Percentiles rank a stretch among this genome's conserved stretches.
phyloP scores from a whole-genome alignment of 1,140 invertebrate species.

The Pseudomyrmex dendroicus region DNA sequence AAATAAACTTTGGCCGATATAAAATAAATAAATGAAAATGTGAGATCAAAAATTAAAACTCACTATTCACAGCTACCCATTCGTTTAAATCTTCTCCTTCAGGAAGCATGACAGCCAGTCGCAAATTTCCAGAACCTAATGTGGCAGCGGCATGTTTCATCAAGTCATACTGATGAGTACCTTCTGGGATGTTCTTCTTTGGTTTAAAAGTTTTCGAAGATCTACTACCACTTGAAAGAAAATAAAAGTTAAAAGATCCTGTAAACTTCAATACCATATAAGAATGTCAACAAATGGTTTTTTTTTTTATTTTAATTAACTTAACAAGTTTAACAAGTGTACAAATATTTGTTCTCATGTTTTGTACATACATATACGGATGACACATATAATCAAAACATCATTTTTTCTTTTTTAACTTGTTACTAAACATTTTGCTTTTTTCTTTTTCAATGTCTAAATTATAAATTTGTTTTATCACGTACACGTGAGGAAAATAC shows the following conservation, averaged over 20 bases:
- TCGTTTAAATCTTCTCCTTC: constrained; percentile 99
- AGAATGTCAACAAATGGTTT: too few species aligned
- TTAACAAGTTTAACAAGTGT: too few species aligned
- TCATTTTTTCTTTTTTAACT: too few species aligned
- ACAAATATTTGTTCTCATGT: too few species aligned
- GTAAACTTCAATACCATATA: too few species aligned
- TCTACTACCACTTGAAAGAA: constrained; percentile 89
- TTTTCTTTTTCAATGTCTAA: too few species aligned
- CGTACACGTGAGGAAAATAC: too few species aligned
- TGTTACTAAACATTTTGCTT: too few species aligned
- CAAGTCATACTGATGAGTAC: constrained; percentile 99
- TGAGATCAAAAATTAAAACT: constrained; percentile 81
- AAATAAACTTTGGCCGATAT: background rate
- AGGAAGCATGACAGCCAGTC: constrained; percentile 97
- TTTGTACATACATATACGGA: too few species aligned
- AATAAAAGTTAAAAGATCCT: constrained; percentile 39
- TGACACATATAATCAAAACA: too few species aligned
- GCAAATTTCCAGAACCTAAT: constrained; percentile 97
- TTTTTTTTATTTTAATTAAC: too few species aligned
- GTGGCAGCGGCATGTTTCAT: constrained; percentile 99
- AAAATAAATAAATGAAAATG: background rate
- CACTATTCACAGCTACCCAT: constrained; percentile 99
- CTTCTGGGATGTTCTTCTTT: constrained; percentile 99
- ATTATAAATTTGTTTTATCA: too few species aligned
- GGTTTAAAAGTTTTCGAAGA: constrained; percentile 99